These are phyloP conservation scores for Chydorus sphaericus DNA, from an alignment of 2,888 invertebrate species.

Conservation along the genomic window DNA sequence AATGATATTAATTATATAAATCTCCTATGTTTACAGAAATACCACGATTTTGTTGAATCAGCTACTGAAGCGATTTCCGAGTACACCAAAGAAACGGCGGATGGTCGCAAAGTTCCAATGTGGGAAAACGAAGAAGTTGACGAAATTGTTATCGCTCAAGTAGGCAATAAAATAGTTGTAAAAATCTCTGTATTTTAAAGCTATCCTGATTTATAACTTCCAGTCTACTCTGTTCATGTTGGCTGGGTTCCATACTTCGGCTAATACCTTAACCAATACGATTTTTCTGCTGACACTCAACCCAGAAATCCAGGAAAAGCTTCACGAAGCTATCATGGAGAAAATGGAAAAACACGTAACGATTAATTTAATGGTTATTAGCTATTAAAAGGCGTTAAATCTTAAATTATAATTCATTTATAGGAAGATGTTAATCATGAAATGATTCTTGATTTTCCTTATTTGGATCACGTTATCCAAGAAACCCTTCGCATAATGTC, in stretches of 20 bases:
- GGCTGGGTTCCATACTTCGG: conserved; percentile 13
- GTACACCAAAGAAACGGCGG: neutral
- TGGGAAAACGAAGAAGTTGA: conserved; percentile 7
- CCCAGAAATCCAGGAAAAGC: conserved; percentile 12
- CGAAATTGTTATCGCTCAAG: conserved; percentile 11
- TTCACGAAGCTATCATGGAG: conserved; percentile 1
- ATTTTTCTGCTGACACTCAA: conserved; percentile 1
- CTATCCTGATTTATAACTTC: neutral
- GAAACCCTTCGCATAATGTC: conserved; percentile 15
- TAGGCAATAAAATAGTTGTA: no score
- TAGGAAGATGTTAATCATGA: conserved; percentile 11
- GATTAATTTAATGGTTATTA: no score
- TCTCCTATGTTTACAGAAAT: neutral
- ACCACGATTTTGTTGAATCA: conserved; percentile 12
- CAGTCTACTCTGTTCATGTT: conserved; percentile 9
- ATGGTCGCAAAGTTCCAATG: neutral
- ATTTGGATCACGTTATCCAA: conserved; percentile 12
- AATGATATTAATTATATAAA: neutral
- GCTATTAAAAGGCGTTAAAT: neutral
- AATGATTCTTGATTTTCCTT: conserved; percentile 8
- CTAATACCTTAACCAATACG: conserved; percentile 9
- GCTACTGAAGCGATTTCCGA: conserved; percentile 1
- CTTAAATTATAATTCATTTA: neutral
- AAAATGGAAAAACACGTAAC: conserved; percentile 10
- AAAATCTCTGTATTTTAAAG: no score